phyloP scores from a whole-genome alignment of 2,888 invertebrate species.

The Diarsia dahlii region DNA sequence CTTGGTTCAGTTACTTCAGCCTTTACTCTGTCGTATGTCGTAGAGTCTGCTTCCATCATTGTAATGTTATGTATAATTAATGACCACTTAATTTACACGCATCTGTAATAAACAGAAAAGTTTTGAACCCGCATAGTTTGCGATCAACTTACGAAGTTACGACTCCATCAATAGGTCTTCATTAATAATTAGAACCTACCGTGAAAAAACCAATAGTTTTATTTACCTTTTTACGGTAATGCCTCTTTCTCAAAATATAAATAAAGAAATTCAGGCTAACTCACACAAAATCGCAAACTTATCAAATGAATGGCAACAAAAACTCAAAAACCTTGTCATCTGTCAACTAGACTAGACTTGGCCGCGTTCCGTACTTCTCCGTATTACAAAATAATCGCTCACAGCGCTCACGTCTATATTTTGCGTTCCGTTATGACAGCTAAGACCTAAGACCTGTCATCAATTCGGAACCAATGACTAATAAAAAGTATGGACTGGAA shows the following conservation, averaged over 20 bases:
- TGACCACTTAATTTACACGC: constrained; percentile 1
- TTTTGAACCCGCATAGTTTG: not conserved
- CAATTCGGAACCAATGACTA: too few relatives aligned
- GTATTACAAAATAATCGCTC: too few relatives aligned
- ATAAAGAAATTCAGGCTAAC: not conserved
- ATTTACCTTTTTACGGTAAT: not conserved
- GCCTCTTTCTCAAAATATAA: not conserved
- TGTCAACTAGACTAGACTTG: too few relatives aligned
- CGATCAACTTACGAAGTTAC: not conserved
- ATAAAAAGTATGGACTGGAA: too few relatives aligned
- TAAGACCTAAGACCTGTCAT: too few relatives aligned
- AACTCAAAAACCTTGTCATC: too few relatives aligned
- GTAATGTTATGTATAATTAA: not conserved
- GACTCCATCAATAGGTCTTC: not conserved
- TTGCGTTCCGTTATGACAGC: too few relatives aligned
- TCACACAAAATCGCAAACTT: too few relatives aligned
- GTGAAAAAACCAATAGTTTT: not conserved
- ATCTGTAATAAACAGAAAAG: constrained; percentile 23
- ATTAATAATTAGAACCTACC: not conserved
- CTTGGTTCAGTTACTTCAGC: constrained; percentile 68
- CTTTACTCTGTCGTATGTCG: constrained; percentile 82
- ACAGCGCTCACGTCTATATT: too few relatives aligned
- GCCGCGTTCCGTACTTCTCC: too few relatives aligned
- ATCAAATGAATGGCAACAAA: too few relatives aligned
- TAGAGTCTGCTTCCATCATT: constrained; percentile 88